Conservation (phyloP, 1,140 invertebrate species). For the Hermetia illucens region DNA sequence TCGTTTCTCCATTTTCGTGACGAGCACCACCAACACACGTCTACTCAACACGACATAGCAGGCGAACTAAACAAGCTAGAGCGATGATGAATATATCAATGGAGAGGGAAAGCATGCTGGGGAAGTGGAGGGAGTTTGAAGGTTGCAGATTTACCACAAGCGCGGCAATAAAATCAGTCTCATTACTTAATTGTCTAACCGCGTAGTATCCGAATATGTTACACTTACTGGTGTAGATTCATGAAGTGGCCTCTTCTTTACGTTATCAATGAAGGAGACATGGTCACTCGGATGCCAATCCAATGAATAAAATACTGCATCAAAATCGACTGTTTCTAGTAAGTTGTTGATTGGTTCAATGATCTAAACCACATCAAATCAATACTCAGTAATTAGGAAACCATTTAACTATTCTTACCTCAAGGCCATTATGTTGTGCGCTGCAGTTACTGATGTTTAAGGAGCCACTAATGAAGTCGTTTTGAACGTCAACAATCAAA, state of each 20-base stretch:
- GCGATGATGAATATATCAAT: too few species aligned
- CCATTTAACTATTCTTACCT: constrained; percentile 37
- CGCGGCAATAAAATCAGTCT: too few species aligned
- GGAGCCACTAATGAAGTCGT: constrained; percentile 93
- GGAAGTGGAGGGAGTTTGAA: too few species aligned
- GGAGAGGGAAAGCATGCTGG: too few species aligned
- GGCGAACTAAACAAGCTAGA: too few species aligned
- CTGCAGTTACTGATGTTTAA: constrained; percentile 86
- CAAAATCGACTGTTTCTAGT: constrained; percentile 71
- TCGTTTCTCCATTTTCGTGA: too few species aligned
- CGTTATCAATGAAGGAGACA: constrained; percentile 92
- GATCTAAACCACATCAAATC: constrained; percentile 37
- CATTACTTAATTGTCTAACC: too few species aligned
- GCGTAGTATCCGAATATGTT: too few species aligned
- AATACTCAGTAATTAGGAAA: constrained; percentile 8
- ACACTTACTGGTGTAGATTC: constrained; percentile 45
- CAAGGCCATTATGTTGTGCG: constrained; percentile 77
- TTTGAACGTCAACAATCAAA: constrained; percentile 92
- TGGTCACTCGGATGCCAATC: constrained; percentile 97
- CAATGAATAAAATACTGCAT: constrained; percentile 86
- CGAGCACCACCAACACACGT: too few species aligned
- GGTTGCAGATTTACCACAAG: too few species aligned
- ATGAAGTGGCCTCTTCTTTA: constrained; percentile 52
- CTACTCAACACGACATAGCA: too few species aligned
- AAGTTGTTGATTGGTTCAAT: constrained; percentile 85